A percentile compares a stretch with the other conserved stretches of the same genome.
These are phyloP conservation scores for Rhodinocichla rosea DNA, from an alignment of 2,113 vertebrate species.

Conservation along the genomic window DNA sequence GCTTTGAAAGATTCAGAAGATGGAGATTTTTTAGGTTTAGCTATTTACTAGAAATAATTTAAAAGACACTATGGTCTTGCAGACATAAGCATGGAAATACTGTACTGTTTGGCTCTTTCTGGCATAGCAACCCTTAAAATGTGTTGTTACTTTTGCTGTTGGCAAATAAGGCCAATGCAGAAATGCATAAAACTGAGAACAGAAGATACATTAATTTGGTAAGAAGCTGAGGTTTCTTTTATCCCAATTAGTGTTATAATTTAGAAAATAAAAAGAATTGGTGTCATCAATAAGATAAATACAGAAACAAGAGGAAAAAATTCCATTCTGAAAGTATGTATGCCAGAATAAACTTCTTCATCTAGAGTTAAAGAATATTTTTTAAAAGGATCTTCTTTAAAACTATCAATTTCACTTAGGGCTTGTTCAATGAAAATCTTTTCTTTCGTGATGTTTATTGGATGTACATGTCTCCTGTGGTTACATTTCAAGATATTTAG, in stretches of 20 bases:
- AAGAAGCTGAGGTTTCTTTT: background rate
- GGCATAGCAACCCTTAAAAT: background rate
- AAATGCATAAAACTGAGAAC: background rate
- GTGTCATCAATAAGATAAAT: background rate
- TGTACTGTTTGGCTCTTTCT: background rate
- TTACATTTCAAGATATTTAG: background rate
- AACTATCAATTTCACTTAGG: background rate
- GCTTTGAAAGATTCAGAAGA: slow-evolving; percentile 3
- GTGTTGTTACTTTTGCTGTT: background rate
- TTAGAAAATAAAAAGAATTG: background rate
- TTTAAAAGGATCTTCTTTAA: background rate
- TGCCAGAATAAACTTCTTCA: background rate
- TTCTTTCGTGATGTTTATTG: background rate
- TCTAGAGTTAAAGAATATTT: background rate
- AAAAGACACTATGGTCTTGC: background rate
- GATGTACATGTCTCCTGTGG: background rate
- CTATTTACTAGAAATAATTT: background rate
- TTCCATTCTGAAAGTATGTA: background rate
- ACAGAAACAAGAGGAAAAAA: background rate
- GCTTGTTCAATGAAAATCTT: background rate
- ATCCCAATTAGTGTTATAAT: background rate
- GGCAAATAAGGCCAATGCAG: background rate
- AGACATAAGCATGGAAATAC: background rate
- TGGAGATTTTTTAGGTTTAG: background rate
- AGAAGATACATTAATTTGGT: background rate